These are phyloP conservation scores for Aurelia aurita complex sp. Pacific DNA, from an alignment of 30 jellyfish, hydroid and myxozoan genomes.

Conservation along the genomic window DNA sequence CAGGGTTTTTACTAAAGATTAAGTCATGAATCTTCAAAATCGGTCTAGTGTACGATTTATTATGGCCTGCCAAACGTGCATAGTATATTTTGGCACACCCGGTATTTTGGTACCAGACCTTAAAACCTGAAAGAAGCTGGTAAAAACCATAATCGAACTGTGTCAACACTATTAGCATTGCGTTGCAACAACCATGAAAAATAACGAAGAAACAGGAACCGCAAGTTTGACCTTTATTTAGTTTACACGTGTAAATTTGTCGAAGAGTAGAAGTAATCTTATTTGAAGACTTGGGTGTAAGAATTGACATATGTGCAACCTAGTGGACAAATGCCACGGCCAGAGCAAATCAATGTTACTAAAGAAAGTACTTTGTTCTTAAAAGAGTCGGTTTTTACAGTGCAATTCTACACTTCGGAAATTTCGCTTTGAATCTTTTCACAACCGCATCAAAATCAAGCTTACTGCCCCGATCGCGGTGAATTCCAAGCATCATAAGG, in stretches of 20 bases:
- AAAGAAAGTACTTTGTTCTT: background rate
- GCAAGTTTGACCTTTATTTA: background rate
- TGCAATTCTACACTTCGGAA: slow-evolving; percentile 30
- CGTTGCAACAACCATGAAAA: slow-evolving; percentile 1
- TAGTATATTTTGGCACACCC: background rate
- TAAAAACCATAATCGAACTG: slow-evolving; percentile 6
- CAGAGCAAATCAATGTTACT: slow-evolving; percentile 8
- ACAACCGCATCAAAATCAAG: slow-evolving; percentile 15
- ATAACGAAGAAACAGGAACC: slow-evolving; percentile 11
- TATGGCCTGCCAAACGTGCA: too few relatives aligned
- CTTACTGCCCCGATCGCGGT: slow-evolving; percentile 40
- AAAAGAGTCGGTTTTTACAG: slow-evolving; percentile 5
- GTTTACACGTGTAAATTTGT: slow-evolving; percentile 1
- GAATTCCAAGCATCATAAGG: slow-evolving; percentile 50
- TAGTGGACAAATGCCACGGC: background rate
- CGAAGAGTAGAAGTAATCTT: slow-evolving; percentile 25
- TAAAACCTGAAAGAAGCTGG: slow-evolving; percentile 5
- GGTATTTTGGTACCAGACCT: slow-evolving; percentile 10
- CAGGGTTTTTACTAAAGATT: too few relatives aligned
- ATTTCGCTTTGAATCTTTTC: slow-evolving; percentile 13
- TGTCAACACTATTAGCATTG: slow-evolving; percentile 11
- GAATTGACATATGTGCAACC: too few relatives aligned
- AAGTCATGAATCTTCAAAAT: too few relatives aligned
- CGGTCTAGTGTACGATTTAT: too few relatives aligned
- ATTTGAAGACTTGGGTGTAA: slow-evolving; percentile 1